Base-by-base conservation (phyloP, 2,113 vertebrate genomes). In the Zingel zingel region DNA sequence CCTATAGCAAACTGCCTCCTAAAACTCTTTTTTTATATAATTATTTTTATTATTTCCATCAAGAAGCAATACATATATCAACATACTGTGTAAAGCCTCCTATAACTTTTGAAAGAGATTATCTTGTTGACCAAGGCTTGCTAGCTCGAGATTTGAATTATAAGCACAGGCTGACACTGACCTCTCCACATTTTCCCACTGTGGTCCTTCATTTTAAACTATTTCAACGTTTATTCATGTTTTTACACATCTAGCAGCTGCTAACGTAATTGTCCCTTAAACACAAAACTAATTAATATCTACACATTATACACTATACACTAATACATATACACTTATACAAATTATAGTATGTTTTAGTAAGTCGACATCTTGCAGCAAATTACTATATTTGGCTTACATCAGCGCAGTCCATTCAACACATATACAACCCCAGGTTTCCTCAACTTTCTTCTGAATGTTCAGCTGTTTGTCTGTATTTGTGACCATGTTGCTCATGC, bases 401-500 rank as follows among this genome's bases (percentile, higher is more conserved):
- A 43, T 82, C 56, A 21, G 23, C 21, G 47, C 64, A 70, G 53
- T 54, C 16, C 48, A 33, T 61, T 66, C 25, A 59, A 81, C 16
- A 50, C 30, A 61, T 67, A 48, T 57, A 51, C 59, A 54, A 68
- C 43, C 59, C 21, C 77, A 23, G 51, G 56, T 77, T 81, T 79
- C 56, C 75, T 84, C 51, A 70, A 84, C 63, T 25, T 77, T 83
- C 39, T 63, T 75, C 73, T 91, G 81, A 92, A 91, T 91, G 88
- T 94, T 78, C 83, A 88, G 86, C 91, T 88, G 66, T 86, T 81
- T 88, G 47, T 91, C 86, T 89, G 77, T 93, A 86, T 92, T 84
- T 90, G 85, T 90, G 78, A 75, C 65, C 77, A 84, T 88, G 80
- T 91, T 88, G 83, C 82, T 96, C 79, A 95, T 95, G 81, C 83